Evolutionary conservation across 2,888 invertebrate species (phyloP), one percentile per base, ranked within the genome.

Genomic region (Polydrusus cervinus): DNA sequence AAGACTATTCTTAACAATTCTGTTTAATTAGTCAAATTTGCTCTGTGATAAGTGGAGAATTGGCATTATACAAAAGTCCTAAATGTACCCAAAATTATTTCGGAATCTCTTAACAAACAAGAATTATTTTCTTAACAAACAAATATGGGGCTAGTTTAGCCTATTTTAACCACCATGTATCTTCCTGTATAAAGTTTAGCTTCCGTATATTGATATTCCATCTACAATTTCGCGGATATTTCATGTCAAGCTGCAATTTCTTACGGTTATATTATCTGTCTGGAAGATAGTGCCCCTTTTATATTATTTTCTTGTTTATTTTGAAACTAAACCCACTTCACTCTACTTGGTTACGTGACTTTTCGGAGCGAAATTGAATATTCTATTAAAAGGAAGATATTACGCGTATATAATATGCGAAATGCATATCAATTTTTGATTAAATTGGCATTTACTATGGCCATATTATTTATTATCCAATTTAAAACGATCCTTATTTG

Each of bases 241-340:
- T 55, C 55, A 55, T 55, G 55, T 55, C 55, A 55, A 55, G 55
- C 25, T 1, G 30, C 55, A 55, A 55, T 55, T 30, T 55, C 55
- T 53, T 55, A 18, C n/a, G n/a, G n/a, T 55, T 55, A 20, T 55
- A 25, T 13, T 55, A 55, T 55, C 13, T 20, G 55, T 30, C 55
- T 55, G n/a, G 55, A n/a, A 55, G 55, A 55, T 55, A 55, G 55
- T 55, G 25, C 25, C 3, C 30, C 55, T 55, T 30, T 55, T 51
- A 51, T 18, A 18, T 51, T 51, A 51, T 30, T 55, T 55, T 55
- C 55, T 30, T 20, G 16, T 51, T 25, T 55, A 55, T 55, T 25
- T 55, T 55, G 55, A 55, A 55, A 55, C 30, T n/a, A 55, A 55
- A 55, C 25, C 55, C 55, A 25, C 55, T 30, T 30, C 13, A 8